A percentile compares a stretch with the other conserved stretches of the same genome.
These are phyloP conservation scores for Pontoporia blainvillei DNA, from an alignment of 2,113 vertebrate species.

Conservation along the genomic window DNA sequence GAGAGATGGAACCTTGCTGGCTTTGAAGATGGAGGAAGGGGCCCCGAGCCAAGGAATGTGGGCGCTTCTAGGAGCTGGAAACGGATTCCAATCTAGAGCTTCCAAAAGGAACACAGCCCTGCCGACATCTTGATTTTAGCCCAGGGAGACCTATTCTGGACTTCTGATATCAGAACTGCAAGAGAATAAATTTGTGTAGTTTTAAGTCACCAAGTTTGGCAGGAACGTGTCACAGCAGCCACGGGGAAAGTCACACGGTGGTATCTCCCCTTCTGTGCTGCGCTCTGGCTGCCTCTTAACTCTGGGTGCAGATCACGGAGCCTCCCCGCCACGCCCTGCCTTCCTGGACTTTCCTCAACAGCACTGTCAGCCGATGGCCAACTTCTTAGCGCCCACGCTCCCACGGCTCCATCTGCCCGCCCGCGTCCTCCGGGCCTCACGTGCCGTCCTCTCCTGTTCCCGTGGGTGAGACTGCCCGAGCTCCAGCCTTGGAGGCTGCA, in stretches of 20 bases:
- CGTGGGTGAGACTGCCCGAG: rapidly evolving
- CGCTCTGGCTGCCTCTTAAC: background rate
- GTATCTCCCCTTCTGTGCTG: background rate
- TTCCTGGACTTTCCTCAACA: background rate
- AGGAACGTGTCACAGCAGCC: background rate
- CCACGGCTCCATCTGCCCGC: background rate
- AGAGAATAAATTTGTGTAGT: background rate
- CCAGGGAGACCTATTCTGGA: background rate
- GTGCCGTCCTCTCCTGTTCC: background rate
- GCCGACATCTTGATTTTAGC: background rate
- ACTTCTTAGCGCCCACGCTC: background rate
- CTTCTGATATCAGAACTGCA: background rate
- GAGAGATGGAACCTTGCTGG: background rate
- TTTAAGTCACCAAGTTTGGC: background rate
- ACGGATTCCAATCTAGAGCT: background rate
- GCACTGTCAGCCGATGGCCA: background rate
- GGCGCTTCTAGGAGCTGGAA: background rate
- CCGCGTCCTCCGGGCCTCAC: background rate
- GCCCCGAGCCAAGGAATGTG: background rate
- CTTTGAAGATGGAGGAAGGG: background rate
- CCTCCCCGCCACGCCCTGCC: background rate
- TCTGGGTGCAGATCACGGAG: rapidly evolving
- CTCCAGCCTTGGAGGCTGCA: background rate
- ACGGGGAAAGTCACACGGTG: rapidly evolving
- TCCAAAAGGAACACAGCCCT: background rate